These are phyloP conservation scores for Antennarius striatus DNA, from an alignment of 2,113 vertebrate species.

Conservation along the genomic window DNA sequence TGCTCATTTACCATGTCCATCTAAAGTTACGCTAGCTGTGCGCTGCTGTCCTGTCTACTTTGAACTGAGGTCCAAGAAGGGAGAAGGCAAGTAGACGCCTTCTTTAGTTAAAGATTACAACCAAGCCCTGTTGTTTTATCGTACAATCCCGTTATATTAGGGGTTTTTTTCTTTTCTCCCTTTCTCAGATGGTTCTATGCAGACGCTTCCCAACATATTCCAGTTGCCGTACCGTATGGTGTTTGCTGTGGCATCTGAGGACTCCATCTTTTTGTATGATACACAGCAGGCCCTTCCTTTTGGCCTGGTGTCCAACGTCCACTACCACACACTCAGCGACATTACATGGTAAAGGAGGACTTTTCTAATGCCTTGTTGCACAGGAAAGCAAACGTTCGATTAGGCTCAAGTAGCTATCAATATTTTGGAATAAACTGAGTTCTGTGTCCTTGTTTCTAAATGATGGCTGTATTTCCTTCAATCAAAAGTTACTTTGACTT, in stretches of 20 bases:
- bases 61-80: slow-evolving; percentile 81
- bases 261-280: slow-evolving; percentile 93
- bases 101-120: not conserved
- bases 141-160: not conserved
- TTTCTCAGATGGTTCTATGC: slow-evolving; percentile 73
- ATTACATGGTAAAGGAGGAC: slow-evolving; percentile 86
- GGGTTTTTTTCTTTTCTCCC: not conserved
- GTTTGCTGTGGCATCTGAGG: slow-evolving; percentile 95
- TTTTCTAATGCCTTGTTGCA: not conserved
- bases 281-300: slow-evolving; percentile 93
- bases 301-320: slow-evolving; percentile 93
- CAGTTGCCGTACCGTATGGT: slow-evolving; percentile 91
- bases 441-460: no score
- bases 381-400: not conserved
- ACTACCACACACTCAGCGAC: slow-evolving; percentile 98
- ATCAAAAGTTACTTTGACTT: no score
- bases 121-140: not conserved
- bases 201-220: slow-evolving; percentile 72
- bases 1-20: slow-evolving; percentile 92
- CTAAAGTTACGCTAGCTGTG: slow-evolving; percentile 94
- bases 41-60: slow-evolving; percentile 95
- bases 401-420: no score
- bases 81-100: slow-evolving; percentile 75
- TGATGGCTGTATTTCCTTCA: no score
- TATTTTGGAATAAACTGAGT: no score